Percentiles rank a stretch among this genome's conserved stretches.
Conservation (phyloP, 1,140 invertebrate species). For the Bombus polaris region DNA sequence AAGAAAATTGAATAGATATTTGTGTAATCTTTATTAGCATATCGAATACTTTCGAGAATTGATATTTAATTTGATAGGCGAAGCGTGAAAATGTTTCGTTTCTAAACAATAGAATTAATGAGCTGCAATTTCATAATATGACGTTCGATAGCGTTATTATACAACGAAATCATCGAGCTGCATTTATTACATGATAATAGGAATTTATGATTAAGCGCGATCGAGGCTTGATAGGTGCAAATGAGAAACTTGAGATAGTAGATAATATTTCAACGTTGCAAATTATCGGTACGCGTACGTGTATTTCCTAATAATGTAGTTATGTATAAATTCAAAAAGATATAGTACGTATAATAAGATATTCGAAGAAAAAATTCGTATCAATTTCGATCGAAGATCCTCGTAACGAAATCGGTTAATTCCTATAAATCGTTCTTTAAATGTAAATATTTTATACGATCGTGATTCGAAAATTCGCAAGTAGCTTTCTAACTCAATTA, state of each 20-base stretch:
- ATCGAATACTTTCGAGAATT: neutral
- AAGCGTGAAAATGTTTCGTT: neutral
- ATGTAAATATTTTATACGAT: neutral
- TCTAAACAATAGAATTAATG: slow-evolving; percentile 13
- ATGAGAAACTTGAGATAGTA: neutral
- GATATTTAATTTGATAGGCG: neutral
- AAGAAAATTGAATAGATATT: slow-evolving; percentile 8
- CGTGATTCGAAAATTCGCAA: neutral
- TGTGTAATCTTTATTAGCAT: slow-evolving; percentile 9
- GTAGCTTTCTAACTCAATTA: neutral
- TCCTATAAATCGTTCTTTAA: no score
- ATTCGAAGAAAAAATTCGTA: neutral
- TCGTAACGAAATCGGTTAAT: neutral
- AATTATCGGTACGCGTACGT: neutral
- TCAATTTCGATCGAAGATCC: neutral
- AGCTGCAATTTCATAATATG: neutral
- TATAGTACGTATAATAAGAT: neutral
- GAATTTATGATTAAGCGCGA: slow-evolving; percentile 9
- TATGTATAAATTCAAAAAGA: neutral
- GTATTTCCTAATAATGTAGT: neutral
- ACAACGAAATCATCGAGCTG: neutral
- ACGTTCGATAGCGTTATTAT: neutral
- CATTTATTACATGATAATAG: slow-evolving; percentile 11
- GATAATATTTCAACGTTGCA: neutral
- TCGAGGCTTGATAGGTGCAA: neutral